Evolutionary conservation across 64 coral and sea anemone species (phyloP).

Genomic region (Catalaphyllia jardinei): DNA sequence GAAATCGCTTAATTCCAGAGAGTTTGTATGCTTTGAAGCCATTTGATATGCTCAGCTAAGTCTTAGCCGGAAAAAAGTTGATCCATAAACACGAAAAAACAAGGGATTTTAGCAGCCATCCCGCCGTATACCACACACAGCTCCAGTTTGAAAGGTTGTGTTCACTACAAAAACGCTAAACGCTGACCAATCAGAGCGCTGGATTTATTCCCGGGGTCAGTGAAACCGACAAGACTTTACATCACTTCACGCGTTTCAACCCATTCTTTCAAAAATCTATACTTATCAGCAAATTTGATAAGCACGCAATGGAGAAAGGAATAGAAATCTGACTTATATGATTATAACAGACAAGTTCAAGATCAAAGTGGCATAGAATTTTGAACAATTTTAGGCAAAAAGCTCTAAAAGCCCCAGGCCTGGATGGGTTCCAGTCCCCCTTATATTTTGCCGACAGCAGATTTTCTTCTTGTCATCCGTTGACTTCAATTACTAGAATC

Average conservation of each 20-base stretch:
- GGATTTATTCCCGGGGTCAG: constrained; percentile 22
- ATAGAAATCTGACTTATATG: no score
- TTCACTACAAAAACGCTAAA: constrained; percentile 5
- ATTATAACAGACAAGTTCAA: not conserved
- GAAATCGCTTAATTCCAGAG: constrained; percentile 63
- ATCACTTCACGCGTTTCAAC: not conserved
- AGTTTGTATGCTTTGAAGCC: constrained; percentile 59
- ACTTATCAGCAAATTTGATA: no score
- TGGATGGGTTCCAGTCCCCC: no score
- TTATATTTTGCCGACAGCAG: no score
- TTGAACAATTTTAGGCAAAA: no score
- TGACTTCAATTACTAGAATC: no score
- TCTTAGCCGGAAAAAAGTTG: not conserved
- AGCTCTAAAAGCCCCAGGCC: no score
- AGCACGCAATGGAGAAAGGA: not conserved
- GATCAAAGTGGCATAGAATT: no score
- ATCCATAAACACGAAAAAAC: not conserved
- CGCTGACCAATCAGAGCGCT: constrained; percentile 25
- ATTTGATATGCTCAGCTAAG: not conserved
- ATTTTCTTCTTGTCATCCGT: no score
- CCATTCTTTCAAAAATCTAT: not conserved
- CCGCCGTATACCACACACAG: not conserved
- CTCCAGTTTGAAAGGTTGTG: constrained; percentile 15
- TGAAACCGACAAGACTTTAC: not conserved
- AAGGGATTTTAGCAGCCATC: not conserved